Conservation (phyloP, 1,140 invertebrate species). For the Pteromalus puparum region DNA sequence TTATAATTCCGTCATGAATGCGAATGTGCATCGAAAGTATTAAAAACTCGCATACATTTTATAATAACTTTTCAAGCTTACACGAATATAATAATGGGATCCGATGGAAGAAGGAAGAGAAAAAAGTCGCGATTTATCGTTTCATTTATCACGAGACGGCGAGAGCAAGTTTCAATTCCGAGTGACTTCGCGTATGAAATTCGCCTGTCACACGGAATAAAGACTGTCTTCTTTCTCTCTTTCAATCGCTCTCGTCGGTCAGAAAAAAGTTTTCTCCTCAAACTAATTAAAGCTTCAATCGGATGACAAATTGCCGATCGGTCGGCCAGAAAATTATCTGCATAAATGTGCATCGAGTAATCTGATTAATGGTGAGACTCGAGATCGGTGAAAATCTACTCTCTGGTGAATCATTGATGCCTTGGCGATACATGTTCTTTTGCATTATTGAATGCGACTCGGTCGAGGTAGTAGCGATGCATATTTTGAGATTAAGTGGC, state of each 20-base stretch:
- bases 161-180: conserved; percentile 50
- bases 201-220: neutral
- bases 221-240: neutral
- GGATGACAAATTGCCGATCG: conserved; percentile 10
- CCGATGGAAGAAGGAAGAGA: neutral
- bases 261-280: conserved; percentile 23
- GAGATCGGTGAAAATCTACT: neutral
- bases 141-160: conserved; percentile 52
- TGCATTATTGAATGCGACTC: no score
- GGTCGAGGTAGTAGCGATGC: no score
- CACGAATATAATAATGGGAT: neutral
- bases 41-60: no score
- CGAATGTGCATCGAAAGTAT: no score
- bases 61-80: no score
- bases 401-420: neutral
- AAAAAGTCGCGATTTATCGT: conserved; percentile 51
- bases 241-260: no score
- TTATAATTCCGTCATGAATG: neutral
- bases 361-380: conserved; percentile 22
- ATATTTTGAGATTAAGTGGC: no score
- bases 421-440: neutral
- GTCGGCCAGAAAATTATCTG: neutral
- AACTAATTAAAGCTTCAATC: conserved; percentile 28
- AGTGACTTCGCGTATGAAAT: conserved; percentile 41
- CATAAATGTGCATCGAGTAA: neutral